Evolutionary conservation across 1,140 invertebrate species (phyloP), one percentile per base, ranked within the genome.

Genomic region (Aphelinus atriplicis): DNA sequence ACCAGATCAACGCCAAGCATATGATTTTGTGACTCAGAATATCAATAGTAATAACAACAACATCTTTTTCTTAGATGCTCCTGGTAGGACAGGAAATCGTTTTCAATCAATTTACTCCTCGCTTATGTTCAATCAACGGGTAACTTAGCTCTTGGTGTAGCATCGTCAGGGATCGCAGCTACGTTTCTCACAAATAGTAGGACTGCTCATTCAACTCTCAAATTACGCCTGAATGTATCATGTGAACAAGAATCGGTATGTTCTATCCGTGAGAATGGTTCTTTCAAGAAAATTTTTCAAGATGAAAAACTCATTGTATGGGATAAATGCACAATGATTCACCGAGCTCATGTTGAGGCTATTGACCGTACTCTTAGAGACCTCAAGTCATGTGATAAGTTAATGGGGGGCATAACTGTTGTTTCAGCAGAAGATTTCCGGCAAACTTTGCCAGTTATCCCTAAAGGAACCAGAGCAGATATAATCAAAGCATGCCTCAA

Each of bases 361-460:
- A n/a, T 73, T 26, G 55, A 73, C 67, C n/a, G n/a, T 1, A 55
- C 71, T 7, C 69, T 83, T 55, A 78, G 83, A 80, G 82, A 85
- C 78, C 55, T 82, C 61, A 71, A 77, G 26, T 71, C 43, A 50
- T 77, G 75, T 58, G 71, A 78, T 70, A 62, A 53, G 62, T 46
- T 77, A 58, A 81, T 84, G 74, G 80, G 80, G 75, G 81, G 79
- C 72, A 69, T 76, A 69, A 79, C 77, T 73, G 73, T 83, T 79
- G 74, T 84, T 62, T 80, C 83, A 42, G 78, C 79, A 64, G 84
- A 84, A 77, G 86, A 89, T 80, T 89, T 89, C 67, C 75, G 85
- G 9, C 86, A 90, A 85, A 89, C 83, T 71, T 78, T 90, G 72
- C 87, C 88, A 60, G 83, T 90, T 71, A 82, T 89, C 61, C 74